Base-by-base conservation (phyloP, 2,113 vertebrate species). In the Pluvialis apricaria region DNA sequence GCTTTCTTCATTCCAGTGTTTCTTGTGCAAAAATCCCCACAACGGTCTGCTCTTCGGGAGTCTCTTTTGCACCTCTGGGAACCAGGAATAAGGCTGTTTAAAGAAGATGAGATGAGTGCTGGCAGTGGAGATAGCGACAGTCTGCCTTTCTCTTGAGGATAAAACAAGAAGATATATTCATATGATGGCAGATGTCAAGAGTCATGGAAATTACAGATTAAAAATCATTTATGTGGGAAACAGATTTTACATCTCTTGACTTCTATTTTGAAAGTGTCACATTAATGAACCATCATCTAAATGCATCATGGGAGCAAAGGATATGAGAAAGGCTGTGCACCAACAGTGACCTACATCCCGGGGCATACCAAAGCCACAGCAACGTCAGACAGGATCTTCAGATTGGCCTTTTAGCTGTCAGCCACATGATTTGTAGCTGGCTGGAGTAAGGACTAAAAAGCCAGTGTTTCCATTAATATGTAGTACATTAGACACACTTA, bases 401-500 rank as follows among this genome's bases (percentile, higher is more conserved):
- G 89, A 90, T 45, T 64, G 75, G 91, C 91, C 82, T 88, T 97
- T 96, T 96, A 97, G 70, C 94, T 96, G 97, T 97, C 96, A 97
- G 38, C 71, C 54, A 36, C 68, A 78, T 75, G 84, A 96, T 83
- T 92, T 93, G 91, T 90, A 78, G 71, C 55, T 88, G 89, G 82
- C 76, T 90, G 68, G 58, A 94, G 42, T 13, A 73, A 83, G 51
- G 55, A 77, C 82, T 90, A 73, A 95, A 95, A 95, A 64, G 36
- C 42, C 36, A 66, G 29, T 54, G 36, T 72, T 92, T 66, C 58
- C 31, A 66, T 81, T 66, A 86, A 61, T 54, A 44, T 38, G 22
- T 54, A 70, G 25, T 7, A 5, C 6, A 7, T 83, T 88, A 90
- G 42, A 38, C 45, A 75, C 15, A 45, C 25, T 45, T 36, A 51